phyloP scores from a whole-genome alignment of 1,140 invertebrate genomes.

The Nephila pilipes region DNA sequence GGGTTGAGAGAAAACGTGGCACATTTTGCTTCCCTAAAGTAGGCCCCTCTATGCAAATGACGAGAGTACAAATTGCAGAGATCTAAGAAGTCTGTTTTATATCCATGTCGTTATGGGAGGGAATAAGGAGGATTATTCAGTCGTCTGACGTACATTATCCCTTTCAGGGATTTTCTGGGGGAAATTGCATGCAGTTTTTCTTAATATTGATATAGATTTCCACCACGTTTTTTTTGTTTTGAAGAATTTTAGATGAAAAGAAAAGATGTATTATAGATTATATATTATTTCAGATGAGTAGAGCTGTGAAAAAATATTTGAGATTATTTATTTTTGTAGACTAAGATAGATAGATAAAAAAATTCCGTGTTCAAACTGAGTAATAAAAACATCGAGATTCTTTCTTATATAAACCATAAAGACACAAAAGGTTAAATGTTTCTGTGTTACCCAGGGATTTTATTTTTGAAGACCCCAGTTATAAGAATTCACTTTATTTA shows the following conservation, averaged over 20 bases:
- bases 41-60: background rate
- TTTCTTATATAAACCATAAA: too few relatives aligned
- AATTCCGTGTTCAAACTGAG: too few relatives aligned
- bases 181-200: background rate
- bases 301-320: too few relatives aligned
- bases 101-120: conserved; percentile 12
- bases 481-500: too few relatives aligned
- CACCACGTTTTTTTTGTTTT: background rate
- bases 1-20: background rate
- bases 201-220: background rate
- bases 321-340: too few relatives aligned
- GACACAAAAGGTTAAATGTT: too few relatives aligned
- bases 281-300: too few relatives aligned
- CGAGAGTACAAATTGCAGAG: conserved; percentile 10
- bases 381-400: too few relatives aligned
- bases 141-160: background rate
- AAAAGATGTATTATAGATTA: too few relatives aligned
- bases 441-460: too few relatives aligned
- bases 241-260: background rate
- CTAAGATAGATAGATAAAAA: too few relatives aligned
- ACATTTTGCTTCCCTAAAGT: background rate
- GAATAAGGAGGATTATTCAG: conserved; percentile 18
- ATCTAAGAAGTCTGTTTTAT: conserved; percentile 14
- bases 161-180: background rate
- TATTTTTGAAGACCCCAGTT: too few relatives aligned